A percentile compares a stretch with the other conserved stretches of the same genome.
Conservation (phyloP, 2,113 vertebrate species). For the Hypocryptadius cinnamomeus region DNA sequence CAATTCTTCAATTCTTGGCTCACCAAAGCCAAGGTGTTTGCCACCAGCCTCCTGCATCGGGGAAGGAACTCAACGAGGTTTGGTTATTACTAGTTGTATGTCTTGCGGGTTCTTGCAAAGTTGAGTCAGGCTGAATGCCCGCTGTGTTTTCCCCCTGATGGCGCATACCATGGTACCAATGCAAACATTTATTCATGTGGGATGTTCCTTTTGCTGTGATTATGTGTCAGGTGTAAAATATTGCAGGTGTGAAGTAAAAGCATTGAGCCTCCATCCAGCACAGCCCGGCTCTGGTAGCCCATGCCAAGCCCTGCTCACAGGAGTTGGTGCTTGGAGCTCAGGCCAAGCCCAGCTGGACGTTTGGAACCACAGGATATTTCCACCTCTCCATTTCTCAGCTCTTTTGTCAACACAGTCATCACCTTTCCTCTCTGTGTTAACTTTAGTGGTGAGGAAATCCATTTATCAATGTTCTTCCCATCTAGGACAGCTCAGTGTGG, state of each 20-base stretch:
- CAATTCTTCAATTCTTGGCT: not conserved
- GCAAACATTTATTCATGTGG: not conserved
- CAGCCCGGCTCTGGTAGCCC: not conserved
- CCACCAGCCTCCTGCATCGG: rapidly evolving
- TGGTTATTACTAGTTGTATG: not conserved
- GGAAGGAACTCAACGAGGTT: not conserved
- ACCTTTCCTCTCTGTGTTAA: not conserved
- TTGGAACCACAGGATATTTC: not conserved
- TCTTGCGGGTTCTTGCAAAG: not conserved
- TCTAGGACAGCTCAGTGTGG: rapidly evolving
- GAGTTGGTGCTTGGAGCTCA: not conserved
- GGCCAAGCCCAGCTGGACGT: not conserved
- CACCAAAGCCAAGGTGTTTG: not conserved
- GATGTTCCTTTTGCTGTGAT: not conserved
- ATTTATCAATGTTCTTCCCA: not conserved
- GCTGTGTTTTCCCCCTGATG: not conserved
- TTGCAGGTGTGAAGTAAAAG: not conserved
- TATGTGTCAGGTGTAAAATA: not conserved
- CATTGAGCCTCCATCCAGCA: not conserved
- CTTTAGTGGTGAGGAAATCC: not conserved
- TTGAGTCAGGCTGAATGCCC: not conserved
- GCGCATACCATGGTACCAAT: rapidly evolving
- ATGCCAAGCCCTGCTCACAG: rapidly evolving
- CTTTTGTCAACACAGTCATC: not conserved
- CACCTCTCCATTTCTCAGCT: not conserved